phyloP scores from a whole-genome alignment of 2,888 invertebrate genomes.

The Trichogramma evanescens region DNA sequence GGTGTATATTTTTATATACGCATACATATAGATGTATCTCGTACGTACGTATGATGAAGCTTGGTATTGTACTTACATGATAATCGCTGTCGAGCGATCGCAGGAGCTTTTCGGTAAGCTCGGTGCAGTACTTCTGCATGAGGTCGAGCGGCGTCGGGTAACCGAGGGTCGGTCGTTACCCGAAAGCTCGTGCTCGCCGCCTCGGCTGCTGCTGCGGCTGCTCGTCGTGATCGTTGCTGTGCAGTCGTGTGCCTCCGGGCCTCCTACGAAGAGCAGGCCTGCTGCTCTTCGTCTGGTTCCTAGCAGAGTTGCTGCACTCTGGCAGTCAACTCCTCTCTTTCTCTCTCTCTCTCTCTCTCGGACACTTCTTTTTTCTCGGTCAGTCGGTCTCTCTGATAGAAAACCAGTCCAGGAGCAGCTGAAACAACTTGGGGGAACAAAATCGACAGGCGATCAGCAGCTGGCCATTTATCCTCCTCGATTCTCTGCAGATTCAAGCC shows the following conservation, averaged over 20 bases:
- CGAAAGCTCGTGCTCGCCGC: constrained; percentile 20
- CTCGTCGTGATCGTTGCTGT: constrained; percentile 4
- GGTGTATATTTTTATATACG: background rate
- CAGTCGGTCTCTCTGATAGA: too few relatives aligned
- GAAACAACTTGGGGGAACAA: too few relatives aligned
- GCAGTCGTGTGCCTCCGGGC: too few relatives aligned
- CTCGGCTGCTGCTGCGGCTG: constrained; percentile 4
- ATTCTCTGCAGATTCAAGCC: too few relatives aligned
- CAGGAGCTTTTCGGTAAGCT: constrained; percentile 93
- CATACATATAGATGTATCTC: background rate
- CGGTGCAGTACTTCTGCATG: constrained; percentile 54
- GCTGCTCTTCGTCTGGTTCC: constrained; percentile 1
- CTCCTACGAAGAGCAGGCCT: background rate
- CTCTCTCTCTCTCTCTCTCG: background rate
- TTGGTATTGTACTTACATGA: constrained; percentile 73
- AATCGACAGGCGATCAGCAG: too few relatives aligned
- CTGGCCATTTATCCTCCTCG: too few relatives aligned
- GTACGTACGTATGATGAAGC: constrained; percentile 20
- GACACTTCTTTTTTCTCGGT: background rate
- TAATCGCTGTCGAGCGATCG: constrained; percentile 94
- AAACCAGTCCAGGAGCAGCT: too few relatives aligned
- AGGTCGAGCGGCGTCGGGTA: constrained; percentile 28
- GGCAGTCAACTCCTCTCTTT: background rate
- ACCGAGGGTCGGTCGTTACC: too few relatives aligned
- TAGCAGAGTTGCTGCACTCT: constrained; percentile 5